Evolutionary conservation across 2,797 vertebrate genomes (phyloP), one percentile per base, ranked within the genome.

Genomic region (Fundulus diaphanus): DNA sequence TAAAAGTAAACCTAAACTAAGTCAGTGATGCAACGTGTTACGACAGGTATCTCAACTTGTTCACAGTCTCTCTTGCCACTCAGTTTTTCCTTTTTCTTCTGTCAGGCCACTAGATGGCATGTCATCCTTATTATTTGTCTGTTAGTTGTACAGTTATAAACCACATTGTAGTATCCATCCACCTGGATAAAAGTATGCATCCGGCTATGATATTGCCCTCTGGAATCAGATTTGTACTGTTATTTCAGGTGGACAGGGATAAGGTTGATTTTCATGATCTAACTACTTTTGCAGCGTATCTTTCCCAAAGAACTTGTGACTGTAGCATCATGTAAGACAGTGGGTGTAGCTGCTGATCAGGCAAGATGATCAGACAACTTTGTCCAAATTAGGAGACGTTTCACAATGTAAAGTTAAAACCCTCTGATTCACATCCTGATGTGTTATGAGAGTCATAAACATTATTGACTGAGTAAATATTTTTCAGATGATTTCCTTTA

Each of bases 31-130:
- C n/a, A n/a, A 54, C n/a, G 9, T 27, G n/a, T 5, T 73, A 37
- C 29, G 13, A 12, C 42, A 37, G 33, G 48, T 63, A 54, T 51
- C 7, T 65, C 61, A 1, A 5, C 18, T 29, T 69, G 61, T 40
- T 46, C 13, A 11, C 40, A 27, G 20, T 48, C 20, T 29, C 40
- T 63, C 46, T 31, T 66, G 18, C 27, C 35, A 5, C 16, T 12
- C n/a, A n/a, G n/a, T n/a, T n/a, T n/a, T n/a, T 15, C 2, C 24
- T 51, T 7, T 66, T 20, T 12, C 76, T 49, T 73, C 27, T 59
- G 2, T 74, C 8, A 0, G 16, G 56, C 83, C 89, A 83, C 81
- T 74, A 88, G 90, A 81, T 85, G 89, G 82, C 79, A 13, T 40
- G 8, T 40, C 73, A 8, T 37, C 76, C 77, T 46, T 37, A 73